These are phyloP conservation scores for Clupea harengus DNA, from an alignment of 2,113 vertebrate species.

Conservation along the genomic window DNA sequence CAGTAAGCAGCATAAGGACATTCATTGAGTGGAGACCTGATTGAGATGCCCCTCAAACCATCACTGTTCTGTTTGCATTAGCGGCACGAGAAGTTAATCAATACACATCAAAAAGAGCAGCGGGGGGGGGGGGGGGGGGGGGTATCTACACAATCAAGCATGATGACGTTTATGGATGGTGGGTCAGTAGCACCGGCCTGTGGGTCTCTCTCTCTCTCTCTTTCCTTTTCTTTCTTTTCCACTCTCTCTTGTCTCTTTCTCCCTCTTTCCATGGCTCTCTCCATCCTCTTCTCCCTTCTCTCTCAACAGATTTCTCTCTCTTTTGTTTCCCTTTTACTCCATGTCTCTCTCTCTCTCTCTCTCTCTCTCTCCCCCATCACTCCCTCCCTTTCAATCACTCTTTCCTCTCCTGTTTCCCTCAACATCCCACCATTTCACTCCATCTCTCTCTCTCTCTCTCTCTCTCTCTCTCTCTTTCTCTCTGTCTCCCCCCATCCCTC, in stretches of 20 bases:
- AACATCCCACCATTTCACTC: not conserved
- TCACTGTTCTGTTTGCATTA: not conserved
- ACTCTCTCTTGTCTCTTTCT: not conserved
- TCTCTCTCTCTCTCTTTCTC: not conserved
- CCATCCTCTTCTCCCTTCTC: too few species aligned
- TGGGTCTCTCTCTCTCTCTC: not conserved
- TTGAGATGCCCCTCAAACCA: not conserved
- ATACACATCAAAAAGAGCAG: not conserved
- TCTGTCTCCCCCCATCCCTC: too few species aligned
- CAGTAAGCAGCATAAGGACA: not conserved
- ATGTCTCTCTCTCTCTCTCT: too few species aligned
- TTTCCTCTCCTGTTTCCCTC: too few species aligned
- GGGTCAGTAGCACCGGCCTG: not conserved
- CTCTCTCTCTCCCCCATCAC: too few species aligned
- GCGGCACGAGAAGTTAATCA: not conserved
- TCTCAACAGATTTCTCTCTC: too few species aligned
- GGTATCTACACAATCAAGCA: not conserved
- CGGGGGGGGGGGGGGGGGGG: not conserved
- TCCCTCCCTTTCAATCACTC: too few species aligned
- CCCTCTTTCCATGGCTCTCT: too few species aligned
- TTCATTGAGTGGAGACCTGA: not conserved
- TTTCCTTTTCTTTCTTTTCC: not conserved
- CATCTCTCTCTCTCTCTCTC: not conserved
- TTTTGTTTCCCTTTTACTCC: too few species aligned
- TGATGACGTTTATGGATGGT: not conserved